Evolutionary conservation across 2,113 vertebrate species (phyloP), one percentile per base, ranked within the genome.

Genomic region (Echinops telfairi): DNA sequence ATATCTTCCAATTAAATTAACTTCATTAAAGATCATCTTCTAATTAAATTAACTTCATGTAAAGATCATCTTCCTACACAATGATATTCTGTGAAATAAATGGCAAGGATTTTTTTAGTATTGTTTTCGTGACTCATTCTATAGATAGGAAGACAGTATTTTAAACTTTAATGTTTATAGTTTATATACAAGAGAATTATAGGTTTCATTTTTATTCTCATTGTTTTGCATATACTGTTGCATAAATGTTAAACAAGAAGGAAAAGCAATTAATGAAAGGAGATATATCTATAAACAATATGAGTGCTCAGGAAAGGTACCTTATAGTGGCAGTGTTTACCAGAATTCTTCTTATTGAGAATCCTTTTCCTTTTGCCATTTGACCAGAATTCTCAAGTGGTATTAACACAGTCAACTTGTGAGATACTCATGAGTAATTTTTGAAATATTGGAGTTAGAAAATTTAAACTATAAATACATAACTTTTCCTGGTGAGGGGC

Each of bases 1-100:
- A 79, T 85, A 83, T 88, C 22, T 77, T 93, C 20, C 91, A 43
- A 79, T 80, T 75, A 94, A 83, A 95, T 25, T 80, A 89, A 87
- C 87, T 92, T 82, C 22, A 88, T 66, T 82, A 92, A 76, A 75
- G 43, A 81, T 84, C 25, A 82, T 89, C 16, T 90, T 89, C 89
- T n/a, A 43, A 79, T 80, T 75, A 94, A 83, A 95, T 25, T 80
- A 89, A 87, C 87, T 92, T 82, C 22, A 88, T 66, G 7, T 82
- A 92, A 76, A 75, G 43, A 81, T 84, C 25, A 82, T 89, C 16
- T 90, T 89, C 89, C 43, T 58, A 78, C 22, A 75, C 70, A 76
- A 86, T 53, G 70, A 78, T 10, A 86, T 68, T 92, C 70, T 88
- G n/a, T 83, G 78, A 87, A 76, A 89, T 83, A 83, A 91, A 87